These are phyloP conservation scores for Triplophysa siluroides DNA, from an alignment of 2,113 vertebrate species.

Conservation along the genomic window DNA sequence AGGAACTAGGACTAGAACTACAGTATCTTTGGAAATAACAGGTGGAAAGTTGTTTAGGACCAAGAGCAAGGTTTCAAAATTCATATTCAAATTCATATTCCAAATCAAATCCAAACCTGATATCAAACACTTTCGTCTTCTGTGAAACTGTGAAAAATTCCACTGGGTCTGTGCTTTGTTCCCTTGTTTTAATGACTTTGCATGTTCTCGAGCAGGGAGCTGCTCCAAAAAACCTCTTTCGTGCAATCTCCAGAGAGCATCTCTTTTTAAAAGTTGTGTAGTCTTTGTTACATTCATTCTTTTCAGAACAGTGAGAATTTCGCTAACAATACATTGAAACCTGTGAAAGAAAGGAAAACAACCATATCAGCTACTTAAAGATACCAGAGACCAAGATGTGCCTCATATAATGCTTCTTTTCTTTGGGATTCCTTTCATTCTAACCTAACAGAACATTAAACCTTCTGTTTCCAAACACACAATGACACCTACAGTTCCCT, in stretches of 20 bases:
- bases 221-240: conserved; percentile 46
- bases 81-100: too few species aligned
- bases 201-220: conserved; percentile 12
- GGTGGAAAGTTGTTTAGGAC: too few species aligned
- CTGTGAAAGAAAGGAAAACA: conserved; percentile 53
- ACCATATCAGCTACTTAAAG: conserved; percentile 55
- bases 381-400: conserved; percentile 53
- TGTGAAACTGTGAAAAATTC: neutral
- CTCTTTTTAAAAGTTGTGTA: conserved; percentile 59
- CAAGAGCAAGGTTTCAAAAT: neutral
- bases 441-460: conserved; percentile 16
- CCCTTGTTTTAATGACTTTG: neutral
- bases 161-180: conserved; percentile 3
- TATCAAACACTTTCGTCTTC: neutral
- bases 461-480: conserved; percentile 5
- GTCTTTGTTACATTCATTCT: conserved; percentile 53
- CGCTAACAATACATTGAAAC: conserved; percentile 61
- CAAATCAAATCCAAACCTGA: too few species aligned
- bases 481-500: conserved; percentile 63
- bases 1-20: too few species aligned
- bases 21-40: too few species aligned
- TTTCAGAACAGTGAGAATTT: conserved; percentile 53
- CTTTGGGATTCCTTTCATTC: conserved; percentile 26
- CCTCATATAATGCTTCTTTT: conserved; percentile 50
- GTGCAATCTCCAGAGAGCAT: conserved; percentile 60